Base-by-base conservation (phyloP, 2,888 invertebrate species). In the Lycophotia porphyrea region DNA sequence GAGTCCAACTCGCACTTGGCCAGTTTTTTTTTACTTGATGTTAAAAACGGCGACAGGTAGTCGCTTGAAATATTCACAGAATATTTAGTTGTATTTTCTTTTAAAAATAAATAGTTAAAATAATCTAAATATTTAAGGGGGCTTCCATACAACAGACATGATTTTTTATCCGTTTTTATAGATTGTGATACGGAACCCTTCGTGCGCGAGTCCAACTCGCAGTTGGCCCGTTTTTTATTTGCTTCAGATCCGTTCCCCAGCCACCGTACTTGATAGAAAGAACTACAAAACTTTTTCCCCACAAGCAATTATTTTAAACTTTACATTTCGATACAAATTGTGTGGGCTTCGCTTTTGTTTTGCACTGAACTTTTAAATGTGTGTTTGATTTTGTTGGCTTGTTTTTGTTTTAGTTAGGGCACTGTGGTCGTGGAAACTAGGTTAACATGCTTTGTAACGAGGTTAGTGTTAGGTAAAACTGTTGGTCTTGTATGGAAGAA, bases 261-360 rank as follows among this genome's bases (percentile, higher is more conserved):
- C 66, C 76, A 71, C 68, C 71, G 69, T 85, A 80, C 82, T 80
- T 81, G 81, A 84, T 86, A 71, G 73, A 81, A 84, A 81, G 76
- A 82, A 80, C 81, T 82, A 79, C 74, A 68, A 65, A 85, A 83
- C 76, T 85, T 82, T 82, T 82, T 74, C 74, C 70, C 81, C 81
- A 42, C 80, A 74, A 85, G 82, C 81, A 87, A 86, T 87, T 87
- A 87, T 84, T 86, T 87, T 80, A 76, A 82, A 87, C 79, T 87
- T 87, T 84, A 86, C 84, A 87, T 86, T 85, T 84, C 80, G 83
- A 86, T 83, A 87, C 79, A 86, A 87, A 80, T 86, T 76, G 79
- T 67, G 65, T 68, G 49, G 74, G 66, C 71, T 75, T 71, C 63
- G 76, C 77, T 85, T 76, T 85, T 86, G 81, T 83, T 81, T 85